Conservation (phyloP, 2,888 invertebrate genomes). For the Drosophila testacea region DNA sequence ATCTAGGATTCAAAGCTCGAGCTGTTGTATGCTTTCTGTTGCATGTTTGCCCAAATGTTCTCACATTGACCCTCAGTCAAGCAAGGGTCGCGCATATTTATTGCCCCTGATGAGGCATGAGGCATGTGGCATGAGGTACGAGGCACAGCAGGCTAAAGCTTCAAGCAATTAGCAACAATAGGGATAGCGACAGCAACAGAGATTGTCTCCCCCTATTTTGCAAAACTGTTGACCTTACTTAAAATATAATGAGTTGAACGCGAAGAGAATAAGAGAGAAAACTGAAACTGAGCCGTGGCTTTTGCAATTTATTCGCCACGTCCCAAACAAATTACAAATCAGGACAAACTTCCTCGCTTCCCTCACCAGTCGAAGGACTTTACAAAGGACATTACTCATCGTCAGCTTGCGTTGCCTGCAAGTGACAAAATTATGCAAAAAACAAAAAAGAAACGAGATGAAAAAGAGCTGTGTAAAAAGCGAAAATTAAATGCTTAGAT, state of each 20-base stretch:
- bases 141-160: slow-evolving; percentile 31
- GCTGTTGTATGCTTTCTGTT: slow-evolving; percentile 23
- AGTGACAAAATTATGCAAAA: slow-evolving; percentile 56
- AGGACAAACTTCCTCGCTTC: background rate
- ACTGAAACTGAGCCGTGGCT: slow-evolving; percentile 48
- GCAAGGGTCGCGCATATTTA: slow-evolving; percentile 49
- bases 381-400: slow-evolving; percentile 35
- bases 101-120: slow-evolving; percentile 20
- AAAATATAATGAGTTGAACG: slow-evolving; percentile 63
- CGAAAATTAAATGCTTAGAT: slow-evolving; percentile 41
- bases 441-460: background rate
- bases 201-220: background rate
- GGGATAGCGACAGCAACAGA: slow-evolving; percentile 15
- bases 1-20: slow-evolving; percentile 7
- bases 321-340: slow-evolving; percentile 50
- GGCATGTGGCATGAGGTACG: background rate
- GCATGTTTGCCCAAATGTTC: slow-evolving; percentile 58
- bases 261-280: slow-evolving; percentile 13
- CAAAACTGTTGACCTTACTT: slow-evolving; percentile 63
- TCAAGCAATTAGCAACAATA: slow-evolving; percentile 64
- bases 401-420: slow-evolving; percentile 31
- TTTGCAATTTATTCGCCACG: slow-evolving; percentile 43
- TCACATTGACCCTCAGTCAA: slow-evolving; percentile 68
- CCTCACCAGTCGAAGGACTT: background rate
- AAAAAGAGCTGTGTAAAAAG: background rate